A percentile compares a stretch with the other conserved stretches of the same genome.
Evolutionary conservation across 2,113 vertebrate genomes (phyloP).

Genomic region (Rhynchopsitta pachyrhyncha): DNA sequence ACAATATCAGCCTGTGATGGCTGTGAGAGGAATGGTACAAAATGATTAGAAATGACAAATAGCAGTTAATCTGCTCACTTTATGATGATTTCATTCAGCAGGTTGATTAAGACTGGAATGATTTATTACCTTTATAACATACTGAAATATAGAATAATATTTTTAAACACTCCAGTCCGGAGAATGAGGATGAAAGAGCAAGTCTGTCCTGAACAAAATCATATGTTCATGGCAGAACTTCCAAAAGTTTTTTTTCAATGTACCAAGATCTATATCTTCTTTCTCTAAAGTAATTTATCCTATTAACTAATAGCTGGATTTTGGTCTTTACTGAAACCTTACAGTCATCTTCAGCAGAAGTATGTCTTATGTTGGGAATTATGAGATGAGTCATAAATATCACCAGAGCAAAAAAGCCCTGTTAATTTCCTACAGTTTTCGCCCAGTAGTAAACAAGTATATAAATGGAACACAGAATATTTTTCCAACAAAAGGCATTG

Average conservation of each 20-base stretch:
- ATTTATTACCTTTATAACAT: neutral
- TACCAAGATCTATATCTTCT: neutral
- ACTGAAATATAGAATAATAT: neutral
- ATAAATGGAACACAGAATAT: conserved; percentile 8
- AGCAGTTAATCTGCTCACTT: neutral
- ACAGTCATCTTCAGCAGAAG: neutral
- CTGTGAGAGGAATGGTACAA: neutral
- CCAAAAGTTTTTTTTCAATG: neutral
- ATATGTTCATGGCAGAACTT: neutral
- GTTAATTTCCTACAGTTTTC: neutral
- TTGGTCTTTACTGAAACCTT: neutral
- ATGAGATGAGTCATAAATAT: neutral
- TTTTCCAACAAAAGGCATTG: neutral
- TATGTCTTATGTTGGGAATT: neutral
- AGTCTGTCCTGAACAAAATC: neutral
- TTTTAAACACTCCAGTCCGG: neutral
- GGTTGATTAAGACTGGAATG: neutral
- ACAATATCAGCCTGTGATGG: neutral
- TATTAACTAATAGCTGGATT: neutral
- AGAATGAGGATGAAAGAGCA: neutral
- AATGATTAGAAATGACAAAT: neutral
- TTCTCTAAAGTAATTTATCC: neutral
- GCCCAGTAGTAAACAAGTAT: conserved; percentile 12
- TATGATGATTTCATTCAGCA: neutral
- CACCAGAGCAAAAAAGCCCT: neutral